Conservation (phyloP, 1,140 invertebrate genomes). For the Ganaspis sp. region DNA sequence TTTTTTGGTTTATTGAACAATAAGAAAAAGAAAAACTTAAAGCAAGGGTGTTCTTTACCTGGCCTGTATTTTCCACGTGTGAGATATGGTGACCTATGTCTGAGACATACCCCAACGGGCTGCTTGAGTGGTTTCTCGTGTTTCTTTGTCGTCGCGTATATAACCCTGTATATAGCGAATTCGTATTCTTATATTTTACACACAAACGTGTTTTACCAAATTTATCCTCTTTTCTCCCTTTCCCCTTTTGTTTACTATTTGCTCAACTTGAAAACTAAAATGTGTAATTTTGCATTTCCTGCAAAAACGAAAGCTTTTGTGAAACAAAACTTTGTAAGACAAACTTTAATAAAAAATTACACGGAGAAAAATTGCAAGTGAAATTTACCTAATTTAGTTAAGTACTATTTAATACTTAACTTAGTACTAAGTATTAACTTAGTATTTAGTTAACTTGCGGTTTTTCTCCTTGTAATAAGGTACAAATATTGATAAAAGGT, state of each 20-base stretch:
- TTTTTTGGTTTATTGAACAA: too few species aligned
- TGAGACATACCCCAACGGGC: constrained; percentile 34
- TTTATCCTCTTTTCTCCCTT: neutral
- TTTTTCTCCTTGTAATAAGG: too few species aligned
- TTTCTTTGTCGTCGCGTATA: constrained; percentile 26
- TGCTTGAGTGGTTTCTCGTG: constrained; percentile 48
- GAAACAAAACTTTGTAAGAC: too few species aligned
- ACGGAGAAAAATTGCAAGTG: too few species aligned
- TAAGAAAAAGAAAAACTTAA: constrained; percentile 3
- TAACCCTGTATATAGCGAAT: neutral
- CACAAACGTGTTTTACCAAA: neutral
- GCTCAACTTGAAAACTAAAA: neutral
- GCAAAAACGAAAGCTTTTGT: neutral
- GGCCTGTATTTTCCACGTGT: neutral
- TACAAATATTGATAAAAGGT: too few species aligned
- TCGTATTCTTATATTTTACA: constrained; percentile 8
- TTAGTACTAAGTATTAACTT: too few species aligned
- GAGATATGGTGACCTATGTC: constrained; percentile 36
- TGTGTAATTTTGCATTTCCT: neutral
- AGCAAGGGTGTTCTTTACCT: neutral
- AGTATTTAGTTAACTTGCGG: too few species aligned
- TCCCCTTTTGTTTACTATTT: neutral
- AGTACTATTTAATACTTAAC: too few species aligned
- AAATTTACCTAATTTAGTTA: too few species aligned
- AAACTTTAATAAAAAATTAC: too few species aligned